Base-by-base conservation (phyloP, 2,888 invertebrate genomes). In the Cephus runcator region DNA sequence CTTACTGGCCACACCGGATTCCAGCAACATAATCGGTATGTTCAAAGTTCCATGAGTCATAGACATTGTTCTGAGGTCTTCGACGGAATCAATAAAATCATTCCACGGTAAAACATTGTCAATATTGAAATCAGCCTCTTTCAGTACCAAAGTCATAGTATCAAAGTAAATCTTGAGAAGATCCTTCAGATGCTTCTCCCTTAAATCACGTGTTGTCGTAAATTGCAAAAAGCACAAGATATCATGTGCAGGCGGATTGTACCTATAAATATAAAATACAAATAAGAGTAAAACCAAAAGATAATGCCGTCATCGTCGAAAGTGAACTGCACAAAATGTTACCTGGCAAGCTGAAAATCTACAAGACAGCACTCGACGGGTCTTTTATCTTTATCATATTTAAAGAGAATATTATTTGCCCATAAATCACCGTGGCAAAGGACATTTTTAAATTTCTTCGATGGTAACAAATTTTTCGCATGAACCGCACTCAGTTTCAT, bases 281-380 rank as follows among this genome's bases (percentile, higher is more conserved):
- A 76, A 77, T 35, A 11, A 56, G 6, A 69, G 80, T 83, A 73
- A 3, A 76, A 74, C 9, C 11, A 30, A 75, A 76, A 31, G 34
- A 73, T n/a, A 56, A 71, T 34, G 9, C 11, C 71, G 9, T 30
- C 9, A 30, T 30, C 11, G 23, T 30, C 30, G 3, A 12, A 2
- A 30, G 34, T 30, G 23, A 71, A 30, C 71, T 3, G 23, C 12
- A 69, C 33, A 6, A 23, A 94, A 34, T 93, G 93, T 87, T 94
- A 95, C 76, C 95, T 93, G 34, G 93, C 95, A 69, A 94, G 89
- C 86, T 90, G 91, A 76, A 91, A 89, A 81, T 92, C 91, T 69
- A 91, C 88, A 34, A 91, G 84, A 68, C 88, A 88, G 69, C 90
- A 89, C n/a, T 85, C 86, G 1, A 82, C 35, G 1, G 91, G 90